Base-by-base conservation (phyloP, 2,797 vertebrate genomes). In the Hybognathus amarus region DNA sequence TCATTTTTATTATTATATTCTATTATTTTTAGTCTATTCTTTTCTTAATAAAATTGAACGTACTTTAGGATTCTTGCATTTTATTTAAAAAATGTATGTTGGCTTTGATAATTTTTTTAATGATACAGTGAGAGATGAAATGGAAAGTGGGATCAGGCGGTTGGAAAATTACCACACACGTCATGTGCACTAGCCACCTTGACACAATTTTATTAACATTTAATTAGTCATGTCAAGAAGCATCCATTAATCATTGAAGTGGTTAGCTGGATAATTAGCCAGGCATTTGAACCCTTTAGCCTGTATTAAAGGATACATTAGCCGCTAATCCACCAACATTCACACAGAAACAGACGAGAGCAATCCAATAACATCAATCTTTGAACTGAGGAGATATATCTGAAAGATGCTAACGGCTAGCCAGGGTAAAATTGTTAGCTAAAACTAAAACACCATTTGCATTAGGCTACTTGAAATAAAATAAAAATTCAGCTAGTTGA, bases 1-100 rank as follows among this genome's bases (percentile, higher is more conserved):
- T 84, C 86, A 91, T 86, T 78, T 82, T 87, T 24, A 45, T 63
- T 30, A 63, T 79, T 80, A 12, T 33, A 45, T 27, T 80, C 13
- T 59, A 33, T 67, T 18, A 66, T 76, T 83, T 47, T 45, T 42
- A 59, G 10, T 78, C 70, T 64, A 15, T 85, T 66, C 6, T 77
- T 67, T 83, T 77, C 63, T n/a, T 77, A 83, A 68, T 83, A 77
- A 83, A 83, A 83, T 42, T 5, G n/a, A 24, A 56, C 50, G 45
- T 50, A 67, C 71, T 54, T 42, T 10, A 67, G 24, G 20, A 67
- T 40, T 38, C 6, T n/a, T 77, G 27, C 22, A 4, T 24, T 17
- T 45, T 71, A 11, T 63, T 18, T 10, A 0, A 70, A 45, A 24
- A 11, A 70, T 27, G 17, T 9, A 1, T 17, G 24, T 30, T 47